phyloP scores from a whole-genome alignment of 2,797 vertebrate genomes.

The Apodemus agrarius region DNA sequence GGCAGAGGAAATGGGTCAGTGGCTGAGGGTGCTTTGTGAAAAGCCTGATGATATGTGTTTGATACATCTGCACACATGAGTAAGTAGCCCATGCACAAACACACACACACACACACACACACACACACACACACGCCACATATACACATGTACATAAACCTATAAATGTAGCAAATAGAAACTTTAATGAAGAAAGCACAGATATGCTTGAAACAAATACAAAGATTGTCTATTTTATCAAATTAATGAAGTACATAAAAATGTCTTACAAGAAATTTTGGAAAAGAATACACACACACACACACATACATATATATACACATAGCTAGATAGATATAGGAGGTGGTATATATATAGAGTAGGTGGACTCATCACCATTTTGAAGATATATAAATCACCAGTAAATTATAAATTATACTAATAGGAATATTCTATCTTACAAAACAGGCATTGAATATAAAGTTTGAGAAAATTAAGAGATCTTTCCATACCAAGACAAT shows the following conservation, averaged over 20 bases:
- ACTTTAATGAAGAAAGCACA: background rate
- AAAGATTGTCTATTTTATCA: background rate
- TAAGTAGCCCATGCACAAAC: background rate
- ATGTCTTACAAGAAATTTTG: background rate
- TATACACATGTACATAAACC: background rate
- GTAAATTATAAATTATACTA: background rate
- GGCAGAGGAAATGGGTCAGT: too few species aligned
- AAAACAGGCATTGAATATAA: background rate
- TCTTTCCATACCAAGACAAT: background rate
- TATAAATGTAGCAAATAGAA: background rate
- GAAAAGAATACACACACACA: background rate
- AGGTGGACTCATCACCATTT: background rate
- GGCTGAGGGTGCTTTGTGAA: fast-evolving
- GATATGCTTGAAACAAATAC: background rate
- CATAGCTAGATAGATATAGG: too few species aligned
- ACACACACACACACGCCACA: background rate
- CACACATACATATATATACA: too few species aligned
- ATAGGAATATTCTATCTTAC: background rate
- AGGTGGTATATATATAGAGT: background rate
- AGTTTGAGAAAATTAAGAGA: background rate
- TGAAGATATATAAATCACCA: background rate
- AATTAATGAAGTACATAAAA: background rate
- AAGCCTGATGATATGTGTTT: background rate
- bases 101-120: background rate
- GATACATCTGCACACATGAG: too few species aligned